A percentile compares a stretch with the other conserved stretches of the same genome.
phyloP scores from a whole-genome alignment of 2,888 invertebrate genomes.

The Drosophila pullipes region DNA sequence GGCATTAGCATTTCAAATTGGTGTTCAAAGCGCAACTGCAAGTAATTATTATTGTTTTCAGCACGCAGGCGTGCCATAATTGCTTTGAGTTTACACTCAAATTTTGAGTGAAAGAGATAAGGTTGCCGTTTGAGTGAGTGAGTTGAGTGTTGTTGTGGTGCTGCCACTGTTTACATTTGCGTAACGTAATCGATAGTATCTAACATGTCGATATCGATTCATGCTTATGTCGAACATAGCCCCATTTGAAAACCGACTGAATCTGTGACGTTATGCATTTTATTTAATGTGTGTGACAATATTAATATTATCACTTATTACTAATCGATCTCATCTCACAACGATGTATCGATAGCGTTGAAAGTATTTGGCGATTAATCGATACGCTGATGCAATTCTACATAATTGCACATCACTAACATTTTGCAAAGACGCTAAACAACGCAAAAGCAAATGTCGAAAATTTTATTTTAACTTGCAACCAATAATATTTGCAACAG shows the following conservation, averaged over 20 bases:
- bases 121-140: constrained; percentile 1
- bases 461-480: constrained; percentile 33
- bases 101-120: constrained; percentile 28
- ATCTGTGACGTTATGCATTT: not conserved
- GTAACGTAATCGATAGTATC: not conserved
- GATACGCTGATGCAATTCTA: constrained; percentile 5
- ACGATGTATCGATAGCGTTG: constrained; percentile 4
- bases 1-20: not conserved
- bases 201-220: not conserved
- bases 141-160: not conserved
- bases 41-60: not conserved
- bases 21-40: not conserved
- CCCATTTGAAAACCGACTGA: too few species aligned
- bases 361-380: constrained; percentile 15
- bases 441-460: constrained; percentile 48
- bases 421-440: constrained; percentile 51
- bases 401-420: constrained; percentile 22
- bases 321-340: not conserved
- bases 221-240: not conserved
- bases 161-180: constrained; percentile 9
- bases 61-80: constrained; percentile 15
- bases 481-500: constrained; percentile 16
- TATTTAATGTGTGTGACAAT: not conserved
- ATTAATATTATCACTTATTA: not conserved
- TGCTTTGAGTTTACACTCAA: constrained; percentile 25